A percentile compares a stretch with the other conserved stretches of the same genome.
phyloP scores from a whole-genome alignment of 2,888 invertebrate genomes.

The Thalpophila matura region DNA sequence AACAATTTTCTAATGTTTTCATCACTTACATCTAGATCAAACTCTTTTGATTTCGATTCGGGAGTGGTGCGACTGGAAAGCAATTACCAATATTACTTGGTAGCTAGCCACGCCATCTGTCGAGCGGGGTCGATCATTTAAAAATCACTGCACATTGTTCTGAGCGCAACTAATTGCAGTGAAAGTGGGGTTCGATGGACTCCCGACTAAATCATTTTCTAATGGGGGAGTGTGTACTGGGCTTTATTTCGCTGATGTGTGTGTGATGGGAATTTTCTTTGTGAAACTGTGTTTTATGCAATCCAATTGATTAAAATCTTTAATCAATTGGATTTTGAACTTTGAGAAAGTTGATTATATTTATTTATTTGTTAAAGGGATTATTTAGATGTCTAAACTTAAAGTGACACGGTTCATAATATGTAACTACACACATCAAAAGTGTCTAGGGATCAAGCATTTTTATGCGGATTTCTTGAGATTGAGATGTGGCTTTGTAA shows the following conservation, averaged over 20 bases:
- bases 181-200: constrained; percentile 88
- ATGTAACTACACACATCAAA: no score
- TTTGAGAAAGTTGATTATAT: no score
- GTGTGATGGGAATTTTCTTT: constrained; percentile 51
- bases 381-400: not conserved
- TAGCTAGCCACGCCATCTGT: constrained; percentile 83
- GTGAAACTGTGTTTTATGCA: constrained; percentile 28
- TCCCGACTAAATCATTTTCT: constrained; percentile 87
- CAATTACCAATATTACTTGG: constrained; percentile 88
- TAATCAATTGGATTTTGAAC: no score
- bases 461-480: no score
- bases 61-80: constrained; percentile 69
- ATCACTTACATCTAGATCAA: constrained; percentile 37
- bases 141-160: constrained; percentile 91
- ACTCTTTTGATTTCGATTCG: constrained; percentile 49
- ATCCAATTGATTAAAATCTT: constrained; percentile 40
- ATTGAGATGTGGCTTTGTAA: no score
- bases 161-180: constrained; percentile 89
- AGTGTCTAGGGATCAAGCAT: no score
- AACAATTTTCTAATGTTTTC: constrained; percentile 13
- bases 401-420: no score
- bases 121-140: constrained; percentile 85
- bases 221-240: constrained; percentile 77
- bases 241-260: constrained; percentile 70
- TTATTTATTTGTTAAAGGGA: not conserved